phyloP scores from a whole-genome alignment of 2,888 invertebrate species.

The Amitus sp. region DNA sequence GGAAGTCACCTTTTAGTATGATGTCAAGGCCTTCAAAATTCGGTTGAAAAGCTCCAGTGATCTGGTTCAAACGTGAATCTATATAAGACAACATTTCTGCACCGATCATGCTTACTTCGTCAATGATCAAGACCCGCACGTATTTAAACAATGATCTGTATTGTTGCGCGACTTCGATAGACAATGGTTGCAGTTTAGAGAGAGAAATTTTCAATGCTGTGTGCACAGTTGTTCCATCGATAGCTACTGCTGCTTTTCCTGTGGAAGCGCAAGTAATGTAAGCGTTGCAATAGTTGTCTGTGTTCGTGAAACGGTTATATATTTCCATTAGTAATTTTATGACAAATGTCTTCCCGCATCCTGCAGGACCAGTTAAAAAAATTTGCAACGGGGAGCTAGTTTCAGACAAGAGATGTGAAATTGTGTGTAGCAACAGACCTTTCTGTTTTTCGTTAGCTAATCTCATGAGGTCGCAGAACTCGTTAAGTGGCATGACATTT shows the following conservation, averaged over 20 bases:
- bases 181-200: constrained; percentile 3
- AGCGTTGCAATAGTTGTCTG: constrained; percentile 42
- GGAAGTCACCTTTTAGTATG: constrained; percentile 58
- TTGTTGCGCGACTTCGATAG: constrained; percentile 17
- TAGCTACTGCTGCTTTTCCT: constrained; percentile 59
- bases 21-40: constrained; percentile 56
- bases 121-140: constrained; percentile 50
- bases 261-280: constrained; percentile 58
- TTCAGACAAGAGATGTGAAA: constrained; percentile 1
- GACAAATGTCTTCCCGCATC: constrained; percentile 46
- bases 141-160: constrained; percentile 46
- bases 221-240: constrained; percentile 43
- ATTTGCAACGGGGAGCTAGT: constrained; percentile 28
- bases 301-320: too few relatives aligned
- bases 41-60: constrained; percentile 49
- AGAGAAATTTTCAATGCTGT: constrained; percentile 43
- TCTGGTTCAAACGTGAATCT: constrained; percentile 52
- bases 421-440: constrained; percentile 35
- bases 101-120: constrained; percentile 56
- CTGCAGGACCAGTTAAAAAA: constrained; percentile 49
- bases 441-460: constrained; percentile 41
- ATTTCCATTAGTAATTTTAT: too few relatives aligned
- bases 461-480: constrained; percentile 41
- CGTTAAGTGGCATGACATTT: constrained; percentile 42
- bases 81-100: constrained; percentile 50